Evolutionary conservation across 2,888 invertebrate species (phyloP).

Genomic region (Limenitis camilla): DNA sequence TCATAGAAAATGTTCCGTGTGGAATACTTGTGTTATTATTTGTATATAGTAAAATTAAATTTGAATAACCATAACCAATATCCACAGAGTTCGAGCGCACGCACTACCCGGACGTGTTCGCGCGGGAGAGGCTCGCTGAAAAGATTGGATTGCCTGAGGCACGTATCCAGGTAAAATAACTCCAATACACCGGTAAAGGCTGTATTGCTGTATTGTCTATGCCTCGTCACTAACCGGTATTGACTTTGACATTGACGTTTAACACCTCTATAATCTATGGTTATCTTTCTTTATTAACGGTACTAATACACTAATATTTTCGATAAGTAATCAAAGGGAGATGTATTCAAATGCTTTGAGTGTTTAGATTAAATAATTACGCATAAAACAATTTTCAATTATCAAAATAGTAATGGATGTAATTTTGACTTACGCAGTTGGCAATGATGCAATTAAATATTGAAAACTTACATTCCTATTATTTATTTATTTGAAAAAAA

Average conservation of each 20-base stretch:
- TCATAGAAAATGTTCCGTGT: too few species aligned
- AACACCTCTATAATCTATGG: not conserved
- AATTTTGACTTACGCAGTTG: too few species aligned
- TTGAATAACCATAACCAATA: too few species aligned
- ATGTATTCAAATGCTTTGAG: too few species aligned
- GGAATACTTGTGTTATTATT: too few species aligned
- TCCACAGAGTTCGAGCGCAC: conserved; percentile 94
- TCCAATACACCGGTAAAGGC: conserved; percentile 65
- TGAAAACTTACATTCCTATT: too few species aligned
- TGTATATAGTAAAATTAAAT: too few species aligned
- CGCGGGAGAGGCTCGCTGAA: conserved; percentile 94
- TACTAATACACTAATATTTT: not conserved
- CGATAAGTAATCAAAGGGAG: not conserved
- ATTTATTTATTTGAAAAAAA: too few species aligned
- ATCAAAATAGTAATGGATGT: too few species aligned
- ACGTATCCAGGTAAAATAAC: conserved; percentile 96
- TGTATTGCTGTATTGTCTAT: conserved; percentile 35
- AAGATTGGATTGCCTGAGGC: conserved; percentile 99
- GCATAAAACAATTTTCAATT: too few species aligned
- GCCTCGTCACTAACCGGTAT: conserved; percentile 24
- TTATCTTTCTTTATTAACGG: not conserved
- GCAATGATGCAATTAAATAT: too few species aligned
- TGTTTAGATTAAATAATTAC: too few species aligned
- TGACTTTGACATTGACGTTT: not conserved
- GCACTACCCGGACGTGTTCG: conserved; percentile 98